Base-by-base conservation (phyloP, 1,140 invertebrate genomes). In the Drosophila prosaltans region DNA sequence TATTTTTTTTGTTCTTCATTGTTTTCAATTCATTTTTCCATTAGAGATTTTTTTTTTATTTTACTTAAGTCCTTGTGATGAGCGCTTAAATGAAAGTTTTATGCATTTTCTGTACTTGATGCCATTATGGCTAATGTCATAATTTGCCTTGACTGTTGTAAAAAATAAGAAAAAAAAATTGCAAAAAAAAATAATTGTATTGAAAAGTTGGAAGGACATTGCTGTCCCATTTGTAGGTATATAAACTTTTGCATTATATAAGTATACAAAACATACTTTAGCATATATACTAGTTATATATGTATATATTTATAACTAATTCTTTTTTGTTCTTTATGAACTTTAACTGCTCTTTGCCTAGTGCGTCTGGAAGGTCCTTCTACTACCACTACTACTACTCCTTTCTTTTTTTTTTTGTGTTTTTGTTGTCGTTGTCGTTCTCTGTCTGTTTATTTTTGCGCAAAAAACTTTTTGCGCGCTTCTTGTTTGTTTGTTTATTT, bases 401-500 rank as follows among this genome's bases (percentile, higher is more conserved):
- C 65, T 65, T 74, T 54, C 16, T 36, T 39, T 39, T 65, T 40
- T 74, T 51, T 70, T 41, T 76, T 60, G 28, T 21, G 57, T 32
- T 2, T 16, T 59, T 39, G 32, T 36, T 39, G 45, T 51, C 10
- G 21, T 48, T 40, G 57, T 45, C 9, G 16, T 36, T 36, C 30
- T 67, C 55, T 59, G 57, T 69, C 57, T 60, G 54, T 66, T 41
- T 69, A 60, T 65, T 65, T 71, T 66, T 58, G 65, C 66, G 65
- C 66, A 69, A 48, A 76, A 77, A 77, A 77, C 2, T 61, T 77
- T 77, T 77, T 70, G 54, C 65, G 59, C 54, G 69, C 63, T 65
- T 65, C 57, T 78, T 78, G 74, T 78, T 78, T 78, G 74, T 59
- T 62, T 78, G 71, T 69, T 78, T 40, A 58, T 76, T 77, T 77